A percentile compares a stretch with the other conserved stretches of the same genome.
Evolutionary conservation across 2,888 invertebrate genomes (phyloP).

Genomic region (Drosophila subsilvestris): DNA sequence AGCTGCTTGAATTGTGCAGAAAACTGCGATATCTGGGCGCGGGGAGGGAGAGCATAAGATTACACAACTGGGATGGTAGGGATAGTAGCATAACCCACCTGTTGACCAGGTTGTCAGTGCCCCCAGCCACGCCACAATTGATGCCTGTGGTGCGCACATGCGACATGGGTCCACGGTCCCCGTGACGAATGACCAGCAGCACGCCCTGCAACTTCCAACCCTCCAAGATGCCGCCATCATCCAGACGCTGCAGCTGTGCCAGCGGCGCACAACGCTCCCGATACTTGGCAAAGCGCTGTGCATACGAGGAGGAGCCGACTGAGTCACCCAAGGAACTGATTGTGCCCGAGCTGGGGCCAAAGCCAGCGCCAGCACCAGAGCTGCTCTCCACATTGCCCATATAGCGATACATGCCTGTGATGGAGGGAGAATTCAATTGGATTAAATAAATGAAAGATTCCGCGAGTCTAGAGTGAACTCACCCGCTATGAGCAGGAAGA

Average conservation of each 20-base stretch:
- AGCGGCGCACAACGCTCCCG: conserved; percentile 90
- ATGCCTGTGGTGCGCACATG: conserved; percentile 91
- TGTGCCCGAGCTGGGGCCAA: conserved; percentile 44
- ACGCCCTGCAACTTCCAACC: conserved; percentile 85
- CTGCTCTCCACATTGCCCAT: conserved; percentile 85
- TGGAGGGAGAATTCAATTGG: conserved; percentile 55
- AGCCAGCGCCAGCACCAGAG: conserved; percentile 45
- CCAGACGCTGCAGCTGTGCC: conserved; percentile 87
- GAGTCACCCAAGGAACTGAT: conserved; percentile 39
- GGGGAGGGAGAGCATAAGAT: not conserved
- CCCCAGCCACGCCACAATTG: conserved; percentile 88
- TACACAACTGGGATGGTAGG: not conserved
- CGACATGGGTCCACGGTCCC: conserved; percentile 94
- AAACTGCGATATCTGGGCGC: conserved; percentile 82
- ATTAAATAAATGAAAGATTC: not conserved
- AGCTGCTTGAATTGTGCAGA: conserved; percentile 80
- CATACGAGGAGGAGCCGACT: conserved; percentile 38
- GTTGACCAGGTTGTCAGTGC: conserved; percentile 83
- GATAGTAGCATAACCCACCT: conserved; percentile 62
- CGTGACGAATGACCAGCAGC: conserved; percentile 92
- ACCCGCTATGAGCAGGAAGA: conserved; percentile 91
- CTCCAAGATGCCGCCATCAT: conserved; percentile 87
- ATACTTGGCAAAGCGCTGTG: conserved; percentile 85
- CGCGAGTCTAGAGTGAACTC: conserved; percentile 46
- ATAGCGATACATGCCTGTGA: conserved; percentile 91